Evolutionary conservation across 1,140 invertebrate genomes (phyloP).

Genomic region (Caenorhabditis remanei): DNA sequence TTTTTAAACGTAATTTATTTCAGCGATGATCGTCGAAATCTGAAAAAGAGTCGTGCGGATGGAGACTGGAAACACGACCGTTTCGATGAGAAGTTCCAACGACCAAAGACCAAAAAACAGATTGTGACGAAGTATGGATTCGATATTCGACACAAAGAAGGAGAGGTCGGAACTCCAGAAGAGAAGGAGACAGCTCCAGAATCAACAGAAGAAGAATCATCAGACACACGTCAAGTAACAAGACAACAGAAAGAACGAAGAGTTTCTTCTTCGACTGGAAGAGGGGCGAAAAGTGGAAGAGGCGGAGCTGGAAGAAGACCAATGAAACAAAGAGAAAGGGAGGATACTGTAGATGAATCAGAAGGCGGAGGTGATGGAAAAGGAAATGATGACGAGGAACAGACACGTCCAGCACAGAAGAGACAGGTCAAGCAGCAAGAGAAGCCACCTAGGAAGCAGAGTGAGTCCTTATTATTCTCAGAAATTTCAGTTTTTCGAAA

Average conservation of each 20-base stretch:
- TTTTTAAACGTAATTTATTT: neutral
- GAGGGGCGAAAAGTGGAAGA: neutral
- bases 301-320: neutral
- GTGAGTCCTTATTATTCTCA: neutral
- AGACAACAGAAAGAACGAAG: conserved; percentile 1
- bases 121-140: conserved; percentile 41
- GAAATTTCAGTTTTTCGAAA: neutral
- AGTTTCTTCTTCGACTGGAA: neutral
- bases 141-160: conserved; percentile 33
- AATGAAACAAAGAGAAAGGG: conserved; percentile 36
- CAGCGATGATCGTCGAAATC: conserved; percentile 32
- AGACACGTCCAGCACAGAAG: conserved; percentile 24
- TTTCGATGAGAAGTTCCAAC: conserved; percentile 61
- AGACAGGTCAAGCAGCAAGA: conserved; percentile 2
- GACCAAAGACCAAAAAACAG: conserved; percentile 57
- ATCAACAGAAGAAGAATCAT: conserved; percentile 40
- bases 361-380: neutral
- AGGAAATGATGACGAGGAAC: neutral
- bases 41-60: conserved; percentile 57
- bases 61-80: conserved; percentile 59
- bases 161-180: neutral
- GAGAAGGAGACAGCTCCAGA: conserved; percentile 18
- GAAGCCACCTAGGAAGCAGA: conserved; percentile 3
- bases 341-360: conserved; percentile 45
- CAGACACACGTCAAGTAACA: neutral